Base-by-base conservation (phyloP, 2,888 invertebrate species). In the Torymus auratus region DNA sequence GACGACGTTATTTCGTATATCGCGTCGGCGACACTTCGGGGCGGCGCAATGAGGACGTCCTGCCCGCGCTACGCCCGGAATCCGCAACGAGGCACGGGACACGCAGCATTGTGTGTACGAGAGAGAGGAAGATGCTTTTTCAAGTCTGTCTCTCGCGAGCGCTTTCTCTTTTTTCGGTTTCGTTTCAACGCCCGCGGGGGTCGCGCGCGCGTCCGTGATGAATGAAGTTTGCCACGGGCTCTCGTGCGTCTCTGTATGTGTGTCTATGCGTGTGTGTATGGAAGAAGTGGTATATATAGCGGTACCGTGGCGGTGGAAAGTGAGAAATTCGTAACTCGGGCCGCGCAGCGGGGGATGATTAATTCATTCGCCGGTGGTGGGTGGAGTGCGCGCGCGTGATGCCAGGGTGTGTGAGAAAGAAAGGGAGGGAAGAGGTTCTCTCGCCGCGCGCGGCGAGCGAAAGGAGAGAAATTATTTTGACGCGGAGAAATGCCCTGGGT, bases 251-350 rank as follows among this genome's bases (percentile, higher is more conserved):
- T 20, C 1, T 20, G 20, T 20, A 4, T 28, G 28, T 28, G 28
- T 28, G 28, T 28, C 1, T 28, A 2, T 28, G 28, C 7, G 7
- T 28, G 28, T 28, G 7, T 28, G 28, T 28, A 7, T 28, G 28
- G 28, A 28, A 28, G 28, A 28, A 28, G 28, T 28, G 28, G 3
- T 28, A 28, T 28, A 28, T 28, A 28, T 28, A 28, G 28, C 28
- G 28, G 62, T 23, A 10, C 50, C 41, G 28, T 4, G 7, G 7
- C 28, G 28, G 28, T 28, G 72, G 41, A 78, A 69, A 65, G 52
- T 56, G 60, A 67, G 50, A 78, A 78, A 78, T 78, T 78, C 69
- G 60, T 68, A 20, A 55, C 69, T 56, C 60, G 53, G 62, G 53
- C 61, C 61, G 52, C 23, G 68, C 14, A 23, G 60, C 28, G 72